Percentiles rank a stretch among this genome's conserved stretches.
Evolutionary conservation across 2,888 invertebrate species (phyloP).

Genomic region (Rhorus exstirpatorius): DNA sequence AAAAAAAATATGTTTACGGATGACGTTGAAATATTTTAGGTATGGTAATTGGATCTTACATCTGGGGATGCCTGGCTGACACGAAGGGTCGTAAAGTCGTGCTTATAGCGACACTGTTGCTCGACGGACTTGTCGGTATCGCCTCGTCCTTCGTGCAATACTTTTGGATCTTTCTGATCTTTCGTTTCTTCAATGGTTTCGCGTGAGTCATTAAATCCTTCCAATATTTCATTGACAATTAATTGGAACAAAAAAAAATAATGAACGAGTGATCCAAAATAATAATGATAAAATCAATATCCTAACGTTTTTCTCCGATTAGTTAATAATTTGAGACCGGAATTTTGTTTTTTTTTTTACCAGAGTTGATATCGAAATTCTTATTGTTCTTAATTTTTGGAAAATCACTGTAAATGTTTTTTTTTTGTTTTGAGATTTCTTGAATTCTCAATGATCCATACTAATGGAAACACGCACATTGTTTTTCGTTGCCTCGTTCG

Average conservation of each 20-base stretch:
- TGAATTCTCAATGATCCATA: slow-evolving; percentile 5
- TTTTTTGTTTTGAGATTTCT: not conserved
- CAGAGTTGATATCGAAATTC: not conserved
- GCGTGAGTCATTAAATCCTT: slow-evolving; percentile 89
- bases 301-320: too few relatives aligned
- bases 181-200: slow-evolving; percentile 93
- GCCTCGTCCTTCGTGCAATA: slow-evolving; percentile 92
- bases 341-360: too few relatives aligned
- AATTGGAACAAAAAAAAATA: not conserved
- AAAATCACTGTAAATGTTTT: not conserved
- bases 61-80: slow-evolving; percentile 94
- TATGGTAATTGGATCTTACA: slow-evolving; percentile 94
- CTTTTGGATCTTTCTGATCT: slow-evolving; percentile 90
- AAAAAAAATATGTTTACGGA: too few relatives aligned
- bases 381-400: not conserved
- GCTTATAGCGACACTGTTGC: slow-evolving; percentile 90
- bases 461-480: slow-evolving; percentile 33
- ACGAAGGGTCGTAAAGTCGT: slow-evolving; percentile 93
- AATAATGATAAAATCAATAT: too few relatives aligned
- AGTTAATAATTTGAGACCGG: not conserved
- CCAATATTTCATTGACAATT: not conserved
- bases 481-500: slow-evolving; percentile 33
- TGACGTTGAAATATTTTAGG: slow-evolving; percentile 87
- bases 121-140: slow-evolving; percentile 92
- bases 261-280: too few relatives aligned